phyloP scores from a whole-genome alignment of 2,113 vertebrate genomes.

The Sardina pilchardus region DNA sequence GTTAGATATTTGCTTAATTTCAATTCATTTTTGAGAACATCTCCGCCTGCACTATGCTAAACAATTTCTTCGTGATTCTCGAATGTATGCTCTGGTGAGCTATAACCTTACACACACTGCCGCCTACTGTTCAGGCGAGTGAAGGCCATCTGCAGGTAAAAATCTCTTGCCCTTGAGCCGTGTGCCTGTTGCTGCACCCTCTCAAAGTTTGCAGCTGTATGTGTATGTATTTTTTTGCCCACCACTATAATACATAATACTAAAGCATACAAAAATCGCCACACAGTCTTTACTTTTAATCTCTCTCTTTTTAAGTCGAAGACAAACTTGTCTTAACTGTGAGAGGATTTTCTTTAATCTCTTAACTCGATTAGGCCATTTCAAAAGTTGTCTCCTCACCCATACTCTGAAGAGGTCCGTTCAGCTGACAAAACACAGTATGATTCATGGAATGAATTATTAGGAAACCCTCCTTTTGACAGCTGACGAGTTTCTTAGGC shows the following conservation, averaged over 20 bases:
- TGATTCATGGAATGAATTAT: background rate
- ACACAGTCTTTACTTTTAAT: background rate
- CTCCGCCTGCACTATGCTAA: background rate
- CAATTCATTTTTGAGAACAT: background rate
- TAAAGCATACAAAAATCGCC: background rate
- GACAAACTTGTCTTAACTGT: conserved; percentile 44
- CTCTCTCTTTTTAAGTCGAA: conserved; percentile 45
- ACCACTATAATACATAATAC: background rate
- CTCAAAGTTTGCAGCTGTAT: background rate
- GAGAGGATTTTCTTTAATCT: conserved; percentile 66
- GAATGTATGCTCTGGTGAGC: background rate
- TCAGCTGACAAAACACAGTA: background rate
- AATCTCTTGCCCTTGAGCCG: background rate
- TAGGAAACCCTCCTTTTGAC: background rate
- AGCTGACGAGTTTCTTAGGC: background rate
- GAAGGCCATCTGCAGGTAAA: background rate
- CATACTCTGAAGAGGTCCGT: background rate
- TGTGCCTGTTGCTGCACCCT: background rate
- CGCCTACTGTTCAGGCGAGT: background rate
- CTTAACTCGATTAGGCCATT: conserved; percentile 69
- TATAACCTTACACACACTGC: background rate
- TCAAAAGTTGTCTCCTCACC: background rate
- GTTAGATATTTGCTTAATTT: background rate
- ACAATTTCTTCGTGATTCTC: background rate
- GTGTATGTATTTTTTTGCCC: background rate